Evolutionary conservation across 2,797 vertebrate species (phyloP), one percentile per base, ranked within the genome.

Genomic region (Acanthornis magna): DNA sequence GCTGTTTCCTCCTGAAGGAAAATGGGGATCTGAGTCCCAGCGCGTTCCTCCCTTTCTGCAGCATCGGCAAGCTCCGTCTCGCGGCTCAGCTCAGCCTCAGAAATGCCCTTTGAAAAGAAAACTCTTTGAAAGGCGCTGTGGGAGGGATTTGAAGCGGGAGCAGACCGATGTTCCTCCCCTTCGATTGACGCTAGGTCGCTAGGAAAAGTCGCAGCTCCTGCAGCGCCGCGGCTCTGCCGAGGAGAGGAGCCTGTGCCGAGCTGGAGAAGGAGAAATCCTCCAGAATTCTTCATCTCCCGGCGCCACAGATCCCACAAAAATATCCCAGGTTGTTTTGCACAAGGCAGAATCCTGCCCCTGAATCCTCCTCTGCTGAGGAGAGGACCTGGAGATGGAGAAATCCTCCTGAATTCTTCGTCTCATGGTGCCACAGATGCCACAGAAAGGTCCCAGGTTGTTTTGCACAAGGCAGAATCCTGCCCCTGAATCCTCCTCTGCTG

Each of bases 171-270:
- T 83, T 67, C 72, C 38, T 71, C 62, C 80, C 51, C 61, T 77
- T 7, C 10, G 4, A 42, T 1, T 0, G 2, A 3, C 2, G 5
- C 40, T 71, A 19, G 4, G 4, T 8, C 42, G 32, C 1, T 16
- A 9, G 65, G 2, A 15, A 15, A 21, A 14, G 67, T 38, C 23
- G 16, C 25, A 7, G 54, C 47, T 70, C 43, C 67, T 4, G 65
- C 40, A 21, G 65, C 12, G 4, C 27, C 7, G 2, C 2, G 2
- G 26, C 6, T 47, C 21, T 47, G 45, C 45, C 21, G 45, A 3
- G 2, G 13, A 60, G 20, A 5, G 12, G 38, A 17, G 43, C 70
- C 53, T 23, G 38, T 27, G 50, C 67, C 5, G 30, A 10, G 38
- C 79, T 23, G 34, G 42, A 22, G 1, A 0, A 32, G 50, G 45